Evolutionary conservation across 2,113 vertebrate species (phyloP).

Genomic region (Arothron firmamentum): DNA sequence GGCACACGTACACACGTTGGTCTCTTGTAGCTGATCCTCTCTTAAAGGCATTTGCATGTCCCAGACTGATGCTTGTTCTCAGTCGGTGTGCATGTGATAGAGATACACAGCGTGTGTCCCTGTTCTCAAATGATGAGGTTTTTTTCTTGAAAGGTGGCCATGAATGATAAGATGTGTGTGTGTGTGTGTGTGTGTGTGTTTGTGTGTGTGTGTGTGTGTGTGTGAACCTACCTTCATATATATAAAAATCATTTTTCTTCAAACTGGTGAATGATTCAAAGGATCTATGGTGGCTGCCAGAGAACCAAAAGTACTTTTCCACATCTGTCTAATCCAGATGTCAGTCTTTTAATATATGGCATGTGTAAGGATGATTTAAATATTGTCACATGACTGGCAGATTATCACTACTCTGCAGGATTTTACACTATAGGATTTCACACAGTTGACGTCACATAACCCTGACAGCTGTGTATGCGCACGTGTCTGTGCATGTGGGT

Average conservation of each 20-base stretch:
- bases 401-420: too few relatives aligned
- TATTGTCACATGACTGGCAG: neutral
- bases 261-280: too few relatives aligned
- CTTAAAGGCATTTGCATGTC: constrained; percentile 70
- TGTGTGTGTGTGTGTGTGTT: constrained; percentile 6
- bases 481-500: neutral
- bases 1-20: constrained; percentile 12
- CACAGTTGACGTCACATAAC: too few relatives aligned
- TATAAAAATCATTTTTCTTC: too few relatives aligned
- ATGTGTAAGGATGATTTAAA: too few relatives aligned
- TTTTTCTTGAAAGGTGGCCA: neutral
- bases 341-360: too few relatives aligned
- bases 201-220: too few relatives aligned
- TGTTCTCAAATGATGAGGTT: constrained; percentile 11
- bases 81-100: constrained; percentile 9
- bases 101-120: neutral
- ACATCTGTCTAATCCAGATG: too few relatives aligned
- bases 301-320: too few relatives aligned
- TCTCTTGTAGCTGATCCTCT: constrained; percentile 20
- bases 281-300: too few relatives aligned
- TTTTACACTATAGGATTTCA: too few relatives aligned
- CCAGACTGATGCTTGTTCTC: constrained; percentile 21
- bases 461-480: neutral
- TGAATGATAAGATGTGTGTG: constrained; percentile 9
- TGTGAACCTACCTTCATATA: too few relatives aligned